Evolutionary conservation across 2,113 vertebrate genomes (phyloP).

Genomic region (Microtus oregoni): DNA sequence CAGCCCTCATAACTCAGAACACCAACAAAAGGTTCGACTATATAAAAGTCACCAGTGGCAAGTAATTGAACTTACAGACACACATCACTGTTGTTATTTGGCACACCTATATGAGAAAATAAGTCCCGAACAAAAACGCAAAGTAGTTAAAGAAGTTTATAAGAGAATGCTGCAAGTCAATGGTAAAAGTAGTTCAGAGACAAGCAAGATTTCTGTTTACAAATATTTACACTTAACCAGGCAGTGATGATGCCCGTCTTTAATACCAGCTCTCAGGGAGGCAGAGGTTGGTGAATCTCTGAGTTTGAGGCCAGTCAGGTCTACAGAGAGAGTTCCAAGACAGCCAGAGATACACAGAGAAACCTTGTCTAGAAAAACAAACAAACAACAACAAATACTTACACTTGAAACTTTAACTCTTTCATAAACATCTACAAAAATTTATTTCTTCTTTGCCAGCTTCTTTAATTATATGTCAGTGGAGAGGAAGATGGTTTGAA

Average conservation of each 20-base stretch:
- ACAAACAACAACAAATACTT: too few species aligned
- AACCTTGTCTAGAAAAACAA: too few species aligned
- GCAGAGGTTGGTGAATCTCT: too few species aligned
- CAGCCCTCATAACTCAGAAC: not conserved
- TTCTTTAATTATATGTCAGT: not conserved
- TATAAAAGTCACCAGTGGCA: not conserved
- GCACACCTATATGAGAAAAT: not conserved
- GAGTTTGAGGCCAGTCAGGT: too few species aligned
- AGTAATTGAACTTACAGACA: not conserved
- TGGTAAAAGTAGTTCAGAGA: constrained; percentile 22
- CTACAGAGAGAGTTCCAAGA: too few species aligned
- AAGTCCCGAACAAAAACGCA: not conserved
- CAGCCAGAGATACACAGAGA: too few species aligned
- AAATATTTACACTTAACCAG: not conserved
- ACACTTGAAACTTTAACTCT: not conserved
- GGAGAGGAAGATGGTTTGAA: not conserved
- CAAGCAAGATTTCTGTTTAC: constrained; percentile 3
- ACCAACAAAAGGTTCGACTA: not conserved
- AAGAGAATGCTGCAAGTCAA: not conserved
- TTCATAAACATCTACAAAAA: not conserved
- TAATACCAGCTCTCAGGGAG: too few species aligned
- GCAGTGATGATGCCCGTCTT: too few species aligned
- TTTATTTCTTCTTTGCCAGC: constrained; percentile 10
- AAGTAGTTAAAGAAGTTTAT: not conserved
- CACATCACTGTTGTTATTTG: not conserved